These are phyloP conservation scores for Vulpes vulpes DNA, from an alignment of 2,113 vertebrate genomes.

Conservation along the genomic window DNA sequence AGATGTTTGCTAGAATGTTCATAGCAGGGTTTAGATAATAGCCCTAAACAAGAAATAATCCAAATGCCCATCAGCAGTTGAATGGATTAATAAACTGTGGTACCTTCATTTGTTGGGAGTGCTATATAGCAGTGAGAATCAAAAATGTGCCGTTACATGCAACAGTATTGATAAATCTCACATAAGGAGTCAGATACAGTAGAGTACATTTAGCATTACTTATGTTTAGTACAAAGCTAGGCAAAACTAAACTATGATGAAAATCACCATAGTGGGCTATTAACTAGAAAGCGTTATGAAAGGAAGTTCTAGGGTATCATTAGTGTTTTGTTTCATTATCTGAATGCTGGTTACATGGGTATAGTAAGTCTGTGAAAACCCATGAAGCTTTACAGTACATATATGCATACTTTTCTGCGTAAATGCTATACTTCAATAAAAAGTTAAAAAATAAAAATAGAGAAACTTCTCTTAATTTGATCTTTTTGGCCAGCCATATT, in stretches of 20 bases:
- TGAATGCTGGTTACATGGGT: not conserved
- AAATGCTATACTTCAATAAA: not conserved
- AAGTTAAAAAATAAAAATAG: constrained; percentile 47
- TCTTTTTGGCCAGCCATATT: not conserved
- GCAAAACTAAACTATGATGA: constrained; percentile 23
- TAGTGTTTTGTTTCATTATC: constrained; percentile 38
- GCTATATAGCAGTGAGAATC: not conserved
- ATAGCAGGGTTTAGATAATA: constrained; percentile 16
- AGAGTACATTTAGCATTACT: constrained; percentile 30
- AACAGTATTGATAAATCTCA: constrained; percentile 16
- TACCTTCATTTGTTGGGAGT: not conserved
- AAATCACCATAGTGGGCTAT: not conserved
- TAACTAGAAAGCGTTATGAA: constrained; percentile 1
- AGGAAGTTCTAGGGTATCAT: not conserved
- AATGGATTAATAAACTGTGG: constrained; percentile 32
- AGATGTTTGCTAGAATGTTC: constrained; percentile 27
- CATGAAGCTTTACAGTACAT: not conserved
- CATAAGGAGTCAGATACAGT: not conserved
- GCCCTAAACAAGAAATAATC: not conserved
- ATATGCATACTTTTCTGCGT: not conserved
- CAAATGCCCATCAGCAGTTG: not conserved
- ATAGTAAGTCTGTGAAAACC: constrained; percentile 57
- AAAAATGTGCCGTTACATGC: not conserved
- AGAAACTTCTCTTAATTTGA: constrained; percentile 52
- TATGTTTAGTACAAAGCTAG: constrained; percentile 33